Percentiles rank a stretch among this genome's conserved stretches.
These are phyloP conservation scores for Pristionchus arcanus DNA, from an alignment of 2,888 invertebrate genomes.

Conservation along the genomic window DNA sequence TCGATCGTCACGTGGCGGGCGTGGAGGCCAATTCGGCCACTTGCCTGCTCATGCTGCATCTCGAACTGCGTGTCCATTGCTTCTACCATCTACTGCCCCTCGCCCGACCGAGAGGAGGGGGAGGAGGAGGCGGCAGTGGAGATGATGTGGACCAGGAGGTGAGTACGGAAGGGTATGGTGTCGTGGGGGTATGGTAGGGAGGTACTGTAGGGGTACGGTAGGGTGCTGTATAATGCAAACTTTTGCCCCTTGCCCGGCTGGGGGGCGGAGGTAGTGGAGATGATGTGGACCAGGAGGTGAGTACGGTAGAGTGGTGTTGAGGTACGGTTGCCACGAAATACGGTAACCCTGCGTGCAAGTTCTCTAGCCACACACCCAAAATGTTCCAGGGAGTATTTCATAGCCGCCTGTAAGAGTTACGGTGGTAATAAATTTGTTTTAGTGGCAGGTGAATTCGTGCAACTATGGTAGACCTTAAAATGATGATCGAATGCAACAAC, in stretches of 20 bases:
- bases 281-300: no score
- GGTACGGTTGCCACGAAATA: no score
- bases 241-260: no score
- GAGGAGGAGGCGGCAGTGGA: slow-evolving; percentile 60
- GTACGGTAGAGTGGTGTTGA: not conserved
- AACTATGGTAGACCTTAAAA: no score
- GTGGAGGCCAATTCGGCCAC: slow-evolving; percentile 90
- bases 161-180: not conserved
- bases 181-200: not conserved
- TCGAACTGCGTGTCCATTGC: slow-evolving; percentile 93
- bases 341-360: no score
- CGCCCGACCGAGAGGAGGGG: slow-evolving; percentile 79
- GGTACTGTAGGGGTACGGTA: no score
- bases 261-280: no score
- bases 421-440: not conserved
- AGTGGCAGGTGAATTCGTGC: not conserved
- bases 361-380: no score
- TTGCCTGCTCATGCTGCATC: slow-evolving; percentile 91
- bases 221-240: no score
- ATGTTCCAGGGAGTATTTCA: no score
- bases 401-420: no score
- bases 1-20: slow-evolving; percentile 71
- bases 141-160: slow-evolving; percentile 78
- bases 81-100: slow-evolving; percentile 91
- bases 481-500: not conserved